phyloP scores from a whole-genome alignment of 2,888 invertebrate species.

The Mayetiola destructor region DNA sequence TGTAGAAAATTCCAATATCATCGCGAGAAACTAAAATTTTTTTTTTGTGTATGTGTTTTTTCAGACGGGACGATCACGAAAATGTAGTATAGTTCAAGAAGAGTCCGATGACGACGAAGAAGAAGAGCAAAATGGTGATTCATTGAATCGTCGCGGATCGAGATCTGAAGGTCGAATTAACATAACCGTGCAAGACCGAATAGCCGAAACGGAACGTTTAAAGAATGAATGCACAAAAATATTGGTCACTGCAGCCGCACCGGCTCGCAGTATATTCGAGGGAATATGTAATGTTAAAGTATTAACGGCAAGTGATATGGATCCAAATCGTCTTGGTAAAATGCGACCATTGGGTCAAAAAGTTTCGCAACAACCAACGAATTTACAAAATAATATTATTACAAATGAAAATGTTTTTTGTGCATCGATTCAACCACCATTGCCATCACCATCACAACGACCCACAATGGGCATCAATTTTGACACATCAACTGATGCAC shows the following conservation, averaged over 20 bases:
- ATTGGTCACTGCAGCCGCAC: conserved; percentile 15
- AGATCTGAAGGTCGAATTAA: conserved; percentile 69
- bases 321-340: conserved; percentile 17
- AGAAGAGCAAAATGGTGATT: conserved; percentile 41
- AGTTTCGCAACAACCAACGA: not conserved
- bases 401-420: not conserved
- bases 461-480: not conserved
- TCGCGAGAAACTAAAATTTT: not conserved
- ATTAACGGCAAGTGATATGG: conserved; percentile 18
- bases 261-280: conserved; percentile 16
- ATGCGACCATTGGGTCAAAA: conserved; percentile 13
- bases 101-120: conserved; percentile 74
- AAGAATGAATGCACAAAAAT: conserved; percentile 37
- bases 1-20: too few species aligned
- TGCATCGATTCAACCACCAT: not conserved
- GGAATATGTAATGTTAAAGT: conserved; percentile 19
- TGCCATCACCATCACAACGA: not conserved
- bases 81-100: conserved; percentile 84
- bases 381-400: conserved; percentile 2
- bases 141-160: conserved; percentile 52
- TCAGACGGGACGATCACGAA: conserved; percentile 50
- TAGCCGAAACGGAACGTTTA: conserved; percentile 42
- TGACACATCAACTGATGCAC: not conserved
- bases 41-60: not conserved
- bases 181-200: conserved; percentile 47